phyloP scores from a whole-genome alignment of 2,113 vertebrate genomes.

The Gallinago media region DNA sequence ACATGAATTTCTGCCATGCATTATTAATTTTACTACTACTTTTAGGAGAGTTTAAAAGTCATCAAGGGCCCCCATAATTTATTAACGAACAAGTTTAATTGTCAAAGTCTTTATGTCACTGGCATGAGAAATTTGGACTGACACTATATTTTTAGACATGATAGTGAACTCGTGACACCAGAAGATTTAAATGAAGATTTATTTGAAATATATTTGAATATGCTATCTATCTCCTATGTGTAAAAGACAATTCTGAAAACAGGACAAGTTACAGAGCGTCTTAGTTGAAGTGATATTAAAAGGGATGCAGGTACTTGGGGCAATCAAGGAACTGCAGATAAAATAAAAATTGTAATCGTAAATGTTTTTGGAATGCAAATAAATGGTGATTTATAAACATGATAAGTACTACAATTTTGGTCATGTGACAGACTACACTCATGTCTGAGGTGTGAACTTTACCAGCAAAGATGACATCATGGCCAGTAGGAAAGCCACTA shows the following conservation, averaged over 20 bases:
- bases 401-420: not conserved
- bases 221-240: not conserved
- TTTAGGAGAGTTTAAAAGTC: not conserved
- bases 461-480: not conserved
- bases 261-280: not conserved
- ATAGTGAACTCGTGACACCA: not conserved
- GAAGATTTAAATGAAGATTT: not conserved
- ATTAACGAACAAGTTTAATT: not conserved
- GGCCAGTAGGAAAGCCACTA: not conserved
- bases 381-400: not conserved
- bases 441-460: not conserved
- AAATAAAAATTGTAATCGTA: not conserved
- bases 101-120: not conserved
- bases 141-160: not conserved
- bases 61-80: not conserved
- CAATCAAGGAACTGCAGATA: not conserved
- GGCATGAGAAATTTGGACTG: not conserved
- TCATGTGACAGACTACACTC: not conserved
- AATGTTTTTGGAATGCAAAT: not conserved
- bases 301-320: accelerated
- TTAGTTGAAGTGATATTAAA: not conserved
- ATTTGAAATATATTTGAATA: not conserved
- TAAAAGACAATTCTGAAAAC: not conserved
- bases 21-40: not conserved
- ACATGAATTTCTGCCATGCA: accelerated